These are phyloP conservation scores for Odontocolon sp. DNA, from an alignment of 2,888 invertebrate genomes.

Conservation along the genomic window DNA sequence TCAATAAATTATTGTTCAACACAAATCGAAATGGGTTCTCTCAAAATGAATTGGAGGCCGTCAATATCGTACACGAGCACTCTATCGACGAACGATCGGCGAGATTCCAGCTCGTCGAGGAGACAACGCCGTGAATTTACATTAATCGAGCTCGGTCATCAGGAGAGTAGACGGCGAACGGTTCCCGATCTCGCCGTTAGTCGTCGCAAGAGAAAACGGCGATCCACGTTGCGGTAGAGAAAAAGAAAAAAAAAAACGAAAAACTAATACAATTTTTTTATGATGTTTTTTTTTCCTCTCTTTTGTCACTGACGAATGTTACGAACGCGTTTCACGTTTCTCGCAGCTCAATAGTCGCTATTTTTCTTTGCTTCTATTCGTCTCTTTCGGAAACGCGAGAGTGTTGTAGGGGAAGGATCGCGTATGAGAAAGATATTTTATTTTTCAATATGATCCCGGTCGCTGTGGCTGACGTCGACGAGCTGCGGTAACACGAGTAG, in stretches of 20 bases:
- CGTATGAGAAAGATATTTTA: neutral
- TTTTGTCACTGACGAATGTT: too few species aligned
- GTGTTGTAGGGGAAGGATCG: neutral
- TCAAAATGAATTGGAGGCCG: too few species aligned
- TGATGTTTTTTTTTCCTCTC: neutral
- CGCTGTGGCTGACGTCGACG: too few species aligned
- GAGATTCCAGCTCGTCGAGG: constrained; percentile 29
- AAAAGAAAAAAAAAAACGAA: constrained; percentile 2
- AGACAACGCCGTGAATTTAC: constrained; percentile 63
- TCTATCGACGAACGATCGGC: neutral
- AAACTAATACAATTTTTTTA: neutral
- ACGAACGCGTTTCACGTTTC: neutral
- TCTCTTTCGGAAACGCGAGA: neutral
- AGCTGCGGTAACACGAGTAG: too few species aligned
- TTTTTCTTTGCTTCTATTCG: neutral
- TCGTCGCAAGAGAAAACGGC: neutral
- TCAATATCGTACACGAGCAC: neutral
- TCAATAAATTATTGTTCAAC: constrained; percentile 10
- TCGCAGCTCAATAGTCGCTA: neutral
- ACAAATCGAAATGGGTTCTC: too few species aligned
- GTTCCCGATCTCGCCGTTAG: neutral
- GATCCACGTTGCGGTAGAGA: neutral
- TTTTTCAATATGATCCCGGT: neutral
- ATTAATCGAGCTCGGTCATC: constrained; percentile 63
- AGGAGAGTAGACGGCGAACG: constrained; percentile 55